These are phyloP conservation scores for Pyrrhosoma nymphula DNA, from an alignment of 2,888 invertebrate genomes.

Conservation along the genomic window DNA sequence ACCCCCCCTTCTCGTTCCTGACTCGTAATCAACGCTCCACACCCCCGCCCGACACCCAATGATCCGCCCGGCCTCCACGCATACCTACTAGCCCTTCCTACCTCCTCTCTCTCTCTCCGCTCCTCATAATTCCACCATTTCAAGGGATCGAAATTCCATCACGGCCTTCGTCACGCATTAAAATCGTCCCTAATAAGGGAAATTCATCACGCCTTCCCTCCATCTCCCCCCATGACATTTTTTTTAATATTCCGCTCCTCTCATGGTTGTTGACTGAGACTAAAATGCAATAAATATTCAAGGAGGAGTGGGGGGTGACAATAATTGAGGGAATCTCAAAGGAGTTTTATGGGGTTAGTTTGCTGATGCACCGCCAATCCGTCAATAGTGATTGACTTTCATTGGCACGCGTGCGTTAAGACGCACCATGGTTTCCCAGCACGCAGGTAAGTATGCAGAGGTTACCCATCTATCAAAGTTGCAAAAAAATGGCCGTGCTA, in stretches of 20 bases:
- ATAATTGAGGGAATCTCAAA: neutral
- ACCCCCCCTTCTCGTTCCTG: neutral
- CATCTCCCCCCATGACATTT: neutral
- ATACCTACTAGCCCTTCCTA: neutral
- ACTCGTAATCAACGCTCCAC: neutral
- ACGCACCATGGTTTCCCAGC: no score
- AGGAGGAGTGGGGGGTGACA: neutral
- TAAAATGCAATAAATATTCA: neutral
- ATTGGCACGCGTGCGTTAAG: no score
- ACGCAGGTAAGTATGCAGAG: no score
- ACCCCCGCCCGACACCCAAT: neutral
- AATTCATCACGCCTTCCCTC: neutral
- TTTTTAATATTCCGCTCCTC: neutral
- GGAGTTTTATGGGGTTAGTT: neutral
- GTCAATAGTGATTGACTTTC: no score
- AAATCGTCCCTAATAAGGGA: conserved; percentile 25
- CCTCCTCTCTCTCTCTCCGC: neutral
- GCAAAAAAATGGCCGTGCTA: no score
- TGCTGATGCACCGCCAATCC: neutral
- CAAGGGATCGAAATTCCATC: conserved; percentile 40
- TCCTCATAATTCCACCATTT: neutral
- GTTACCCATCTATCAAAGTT: no score
- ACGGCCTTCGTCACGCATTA: conserved; percentile 1
- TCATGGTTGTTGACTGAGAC: neutral
- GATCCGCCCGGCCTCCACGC: neutral